A percentile compares a stretch with the other conserved stretches of the same genome.
Evolutionary conservation across 2,888 invertebrate genomes (phyloP).

Genomic region (Eristalis pertinax): DNA sequence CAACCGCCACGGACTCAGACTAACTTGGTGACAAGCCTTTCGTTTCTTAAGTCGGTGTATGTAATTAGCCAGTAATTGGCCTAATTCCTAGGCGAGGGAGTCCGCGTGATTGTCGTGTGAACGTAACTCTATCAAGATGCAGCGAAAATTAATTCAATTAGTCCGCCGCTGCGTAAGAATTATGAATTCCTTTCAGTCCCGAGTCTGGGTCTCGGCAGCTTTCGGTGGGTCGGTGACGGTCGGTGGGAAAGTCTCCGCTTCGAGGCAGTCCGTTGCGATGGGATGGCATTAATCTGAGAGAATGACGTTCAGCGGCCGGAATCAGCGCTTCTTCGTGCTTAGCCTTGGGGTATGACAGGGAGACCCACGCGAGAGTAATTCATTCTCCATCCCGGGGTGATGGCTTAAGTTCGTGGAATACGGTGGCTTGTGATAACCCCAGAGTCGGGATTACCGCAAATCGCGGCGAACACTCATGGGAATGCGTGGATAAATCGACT

Average conservation of each 20-base stretch:
- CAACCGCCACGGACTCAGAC: neutral
- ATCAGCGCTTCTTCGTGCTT: neutral
- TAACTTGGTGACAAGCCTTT: conserved; percentile 53
- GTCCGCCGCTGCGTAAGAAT: conserved; percentile 53
- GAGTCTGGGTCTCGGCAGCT: neutral
- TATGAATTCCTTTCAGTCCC: conserved; percentile 21
- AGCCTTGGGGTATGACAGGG: neutral
- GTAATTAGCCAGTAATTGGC: conserved; percentile 62
- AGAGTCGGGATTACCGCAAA: neutral
- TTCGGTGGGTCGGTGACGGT: neutral
- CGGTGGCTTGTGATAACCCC: neutral
- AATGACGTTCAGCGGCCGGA: neutral
- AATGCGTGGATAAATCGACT: neutral
- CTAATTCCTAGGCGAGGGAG: conserved; percentile 59
- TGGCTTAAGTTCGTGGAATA: neutral
- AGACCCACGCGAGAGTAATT: neutral
- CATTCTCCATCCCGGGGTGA: neutral
- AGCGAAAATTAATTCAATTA: conserved; percentile 71
- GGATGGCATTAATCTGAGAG: neutral
- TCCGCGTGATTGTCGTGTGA: conserved; percentile 69
- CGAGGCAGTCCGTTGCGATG: neutral
- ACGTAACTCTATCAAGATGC: conserved; percentile 57
- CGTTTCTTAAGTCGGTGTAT: conserved; percentile 52
- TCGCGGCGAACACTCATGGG: neutral
- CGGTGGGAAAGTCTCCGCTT: neutral